A percentile compares a stretch with the other conserved stretches of the same genome.
Evolutionary conservation across 2,113 vertebrate species (phyloP).

Genomic region (Manacus vitellinus): DNA sequence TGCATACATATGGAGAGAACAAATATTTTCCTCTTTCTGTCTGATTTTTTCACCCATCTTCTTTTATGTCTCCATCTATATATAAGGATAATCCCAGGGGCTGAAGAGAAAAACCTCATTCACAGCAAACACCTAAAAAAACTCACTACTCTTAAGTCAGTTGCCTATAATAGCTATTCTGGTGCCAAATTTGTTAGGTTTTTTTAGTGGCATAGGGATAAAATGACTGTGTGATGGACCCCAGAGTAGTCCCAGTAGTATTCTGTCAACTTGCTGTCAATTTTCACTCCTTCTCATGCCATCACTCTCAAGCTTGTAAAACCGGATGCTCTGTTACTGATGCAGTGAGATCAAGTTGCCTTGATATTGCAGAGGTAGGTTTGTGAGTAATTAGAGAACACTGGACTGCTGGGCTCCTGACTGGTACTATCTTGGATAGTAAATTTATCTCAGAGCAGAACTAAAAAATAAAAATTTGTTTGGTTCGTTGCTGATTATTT

Average conservation of each 20-base stretch:
- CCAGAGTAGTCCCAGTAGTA: background rate
- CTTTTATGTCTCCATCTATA: background rate
- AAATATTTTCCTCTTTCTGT: background rate
- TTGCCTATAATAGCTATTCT: background rate
- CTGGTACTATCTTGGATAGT: background rate
- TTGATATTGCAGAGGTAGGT: background rate
- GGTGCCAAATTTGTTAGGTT: background rate
- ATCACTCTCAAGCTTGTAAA: background rate
- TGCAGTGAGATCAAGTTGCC: constrained; percentile 11
- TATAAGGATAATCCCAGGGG: background rate
- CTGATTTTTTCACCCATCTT: background rate
- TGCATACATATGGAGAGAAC: background rate
- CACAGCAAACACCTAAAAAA: background rate
- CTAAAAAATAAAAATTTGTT: background rate
- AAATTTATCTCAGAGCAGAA: background rate
- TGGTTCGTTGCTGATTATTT: background rate
- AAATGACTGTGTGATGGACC: background rate
- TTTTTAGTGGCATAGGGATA: background rate
- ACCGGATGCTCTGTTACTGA: background rate
- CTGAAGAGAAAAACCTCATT: background rate
- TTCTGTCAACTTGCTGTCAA: constrained; percentile 32
- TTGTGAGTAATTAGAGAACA: background rate
- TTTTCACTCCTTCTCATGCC: constrained; percentile 41
- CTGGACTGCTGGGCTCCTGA: background rate
- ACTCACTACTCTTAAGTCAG: background rate